Percentiles rank a stretch among this genome's conserved stretches.
Evolutionary conservation across 2,797 vertebrate genomes (phyloP).

Genomic region (Schizopygopsis pylzovi): DNA sequence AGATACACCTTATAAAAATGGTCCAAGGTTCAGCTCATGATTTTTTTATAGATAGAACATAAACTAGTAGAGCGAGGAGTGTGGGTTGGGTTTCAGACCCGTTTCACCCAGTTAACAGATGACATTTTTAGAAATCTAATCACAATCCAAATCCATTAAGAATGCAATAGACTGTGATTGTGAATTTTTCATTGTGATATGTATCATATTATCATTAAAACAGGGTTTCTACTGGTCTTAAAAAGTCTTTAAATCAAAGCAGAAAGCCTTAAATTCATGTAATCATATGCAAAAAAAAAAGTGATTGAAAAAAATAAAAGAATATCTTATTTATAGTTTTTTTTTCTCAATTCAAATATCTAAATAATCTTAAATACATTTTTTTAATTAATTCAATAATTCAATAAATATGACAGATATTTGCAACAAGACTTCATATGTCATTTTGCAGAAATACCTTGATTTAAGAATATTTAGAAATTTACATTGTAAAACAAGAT

Average conservation of each 20-base stretch:
- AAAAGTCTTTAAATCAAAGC: neutral
- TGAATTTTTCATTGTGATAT: neutral
- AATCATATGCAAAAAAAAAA: too few relatives aligned
- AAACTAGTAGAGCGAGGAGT: neutral
- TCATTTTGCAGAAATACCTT: neutral
- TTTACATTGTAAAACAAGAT: neutral
- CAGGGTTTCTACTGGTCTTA: neutral
- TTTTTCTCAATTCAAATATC: neutral
- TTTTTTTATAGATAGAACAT: constrained; percentile 13
- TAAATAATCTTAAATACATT: neutral
- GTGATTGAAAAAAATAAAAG: too few relatives aligned
- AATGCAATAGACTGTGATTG: neutral
- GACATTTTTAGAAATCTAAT: neutral
- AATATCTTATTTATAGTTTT: too few relatives aligned
- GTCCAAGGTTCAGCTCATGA: neutral
- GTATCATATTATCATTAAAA: neutral
- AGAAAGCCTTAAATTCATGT: neutral
- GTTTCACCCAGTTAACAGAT: constrained; percentile 8
- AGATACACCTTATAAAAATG: constrained; percentile 20
- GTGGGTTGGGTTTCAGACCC: neutral
- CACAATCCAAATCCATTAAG: neutral
- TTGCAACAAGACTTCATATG: neutral
- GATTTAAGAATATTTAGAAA: neutral
- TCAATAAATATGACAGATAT: neutral
- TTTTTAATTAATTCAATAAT: too few relatives aligned